Evolutionary conservation across 1,140 invertebrate genomes (phyloP).

Genomic region (Pseudobourletiella spinata): DNA sequence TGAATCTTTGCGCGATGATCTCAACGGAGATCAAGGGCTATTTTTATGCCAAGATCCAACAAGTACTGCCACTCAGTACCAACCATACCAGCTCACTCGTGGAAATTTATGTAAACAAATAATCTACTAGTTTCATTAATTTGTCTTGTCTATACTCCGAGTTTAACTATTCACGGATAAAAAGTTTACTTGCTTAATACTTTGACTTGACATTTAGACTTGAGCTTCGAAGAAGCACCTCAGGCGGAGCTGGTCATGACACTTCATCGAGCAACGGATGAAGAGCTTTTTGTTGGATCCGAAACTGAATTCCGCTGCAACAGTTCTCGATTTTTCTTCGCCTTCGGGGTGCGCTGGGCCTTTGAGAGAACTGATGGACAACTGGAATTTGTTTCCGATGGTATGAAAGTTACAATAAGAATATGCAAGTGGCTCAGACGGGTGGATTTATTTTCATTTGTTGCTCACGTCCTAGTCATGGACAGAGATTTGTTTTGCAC

Average conservation of each 20-base stretch:
- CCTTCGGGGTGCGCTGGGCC: slow-evolving; percentile 23
- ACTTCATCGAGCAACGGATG: slow-evolving; percentile 1
- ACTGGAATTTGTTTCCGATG: slow-evolving; percentile 25
- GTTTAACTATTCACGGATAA: too few species aligned
- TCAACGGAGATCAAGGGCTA: slow-evolving; percentile 21
- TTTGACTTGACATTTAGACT: slow-evolving; percentile 2
- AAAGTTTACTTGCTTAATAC: too few species aligned
- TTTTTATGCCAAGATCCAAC: slow-evolving; percentile 19
- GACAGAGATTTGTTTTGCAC: too few species aligned
- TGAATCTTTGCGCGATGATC: slow-evolving; percentile 15
- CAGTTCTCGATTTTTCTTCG: slow-evolving; percentile 22
- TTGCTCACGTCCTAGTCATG: too few species aligned
- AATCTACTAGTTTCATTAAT: background rate
- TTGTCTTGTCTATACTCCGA: background rate
- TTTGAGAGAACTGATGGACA: slow-evolving; percentile 20
- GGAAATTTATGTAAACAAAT: slow-evolving; percentile 30
- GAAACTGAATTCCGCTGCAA: slow-evolving; percentile 24
- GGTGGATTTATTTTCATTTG: too few species aligned
- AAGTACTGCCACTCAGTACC: slow-evolving; percentile 18
- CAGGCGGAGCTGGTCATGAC: slow-evolving; percentile 20
- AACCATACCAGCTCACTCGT: slow-evolving; percentile 22
- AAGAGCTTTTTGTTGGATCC: slow-evolving; percentile 12
- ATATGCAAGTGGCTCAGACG: too few species aligned
- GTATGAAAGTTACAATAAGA: slow-evolving; percentile 10
- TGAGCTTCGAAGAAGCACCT: slow-evolving; percentile 23